Percentiles rank a stretch among this genome's conserved stretches.
Evolutionary conservation across 1,140 invertebrate genomes (phyloP).

Genomic region (Zaprionus africanus): DNA sequence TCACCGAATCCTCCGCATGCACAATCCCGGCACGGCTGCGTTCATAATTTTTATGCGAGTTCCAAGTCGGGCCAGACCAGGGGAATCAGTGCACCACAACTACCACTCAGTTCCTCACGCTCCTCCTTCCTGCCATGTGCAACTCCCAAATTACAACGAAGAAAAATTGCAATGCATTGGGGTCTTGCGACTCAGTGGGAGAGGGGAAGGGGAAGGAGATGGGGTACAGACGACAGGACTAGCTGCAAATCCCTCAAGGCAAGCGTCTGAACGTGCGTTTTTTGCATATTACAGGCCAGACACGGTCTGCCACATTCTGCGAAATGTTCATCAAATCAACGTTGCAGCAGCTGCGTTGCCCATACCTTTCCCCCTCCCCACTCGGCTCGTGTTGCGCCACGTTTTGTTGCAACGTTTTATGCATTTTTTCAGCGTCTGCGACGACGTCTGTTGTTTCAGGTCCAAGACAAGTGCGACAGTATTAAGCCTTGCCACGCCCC

Average conservation of each 20-base stretch:
- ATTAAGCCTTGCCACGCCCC: conserved; percentile 67
- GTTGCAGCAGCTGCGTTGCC: conserved; percentile 70
- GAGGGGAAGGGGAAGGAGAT: background rate
- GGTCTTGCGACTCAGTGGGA: background rate
- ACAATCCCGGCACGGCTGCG: background rate
- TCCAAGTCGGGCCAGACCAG: background rate
- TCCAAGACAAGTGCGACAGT: conserved; percentile 80
- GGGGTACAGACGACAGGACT: conserved; percentile 14
- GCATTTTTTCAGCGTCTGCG: conserved; percentile 79
- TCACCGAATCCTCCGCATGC: background rate
- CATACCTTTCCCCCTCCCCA: conserved; percentile 2
- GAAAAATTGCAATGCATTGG: conserved; percentile 72
- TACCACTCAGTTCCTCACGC: background rate
- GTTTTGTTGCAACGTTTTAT: conserved; percentile 82
- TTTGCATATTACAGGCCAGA: conserved; percentile 78
- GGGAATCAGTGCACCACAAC: conserved; percentile 67
- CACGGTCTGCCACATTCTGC: conserved; percentile 56
- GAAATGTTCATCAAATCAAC: conserved; percentile 81
- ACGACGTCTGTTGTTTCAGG: conserved; percentile 77
- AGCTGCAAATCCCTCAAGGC: conserved; percentile 71
- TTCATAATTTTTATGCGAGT: conserved; percentile 42
- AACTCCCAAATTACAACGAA: conserved; percentile 75
- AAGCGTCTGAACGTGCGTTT: conserved; percentile 70
- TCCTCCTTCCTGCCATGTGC: background rate
- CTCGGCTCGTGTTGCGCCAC: conserved; percentile 37